Evolutionary conservation across 2,888 invertebrate species (phyloP), one percentile per base, ranked within the genome.

Genomic region (Strigamia crassipes): DNA sequence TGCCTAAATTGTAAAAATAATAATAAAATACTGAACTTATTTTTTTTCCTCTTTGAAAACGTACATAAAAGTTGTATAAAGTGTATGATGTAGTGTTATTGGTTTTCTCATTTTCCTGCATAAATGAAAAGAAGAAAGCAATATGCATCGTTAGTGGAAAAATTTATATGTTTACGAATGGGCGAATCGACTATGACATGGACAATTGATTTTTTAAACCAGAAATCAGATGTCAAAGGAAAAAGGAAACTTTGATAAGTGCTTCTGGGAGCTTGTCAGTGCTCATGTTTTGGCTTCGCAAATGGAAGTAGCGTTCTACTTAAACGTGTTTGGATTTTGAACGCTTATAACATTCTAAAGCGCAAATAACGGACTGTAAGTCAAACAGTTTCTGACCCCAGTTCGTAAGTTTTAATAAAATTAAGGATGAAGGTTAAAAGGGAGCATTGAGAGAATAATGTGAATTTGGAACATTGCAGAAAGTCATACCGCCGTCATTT

Each of bases 71-170:
- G 56, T 56, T 18, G 56, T 46, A 46, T 46, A 46, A 46, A 46
- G 61, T 23, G 23, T 73, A 31, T 73, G 73, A 73, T 73, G 31
- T 73, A 73, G 73, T 73, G 31, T 23, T 31, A 73, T 73, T 27
- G 73, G 73, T 73, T 73, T 73, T 73, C 73, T 73, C 31, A 73
- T 73, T 73, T 73, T 73, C 27, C 56, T 56, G 23, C 23, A 31
- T 27, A 27, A 27, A 31, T 73, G 31, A 31, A 73, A 73, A 31
- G 73, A 73, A 73, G 31, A 73, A 73, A 31, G 73, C 73, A 73
- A 73, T 73, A 73, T 73, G 73, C 73, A 73, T 73, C 73, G 73
- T 73, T 73, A 73, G 73, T 73, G 73, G 73, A 73, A 73, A 73
- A 73, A 73, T 73, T 73, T 73, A 73, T 73, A 73, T 73, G 73